Percentiles rank a stretch among this genome's conserved stretches.
Evolutionary conservation across 1,140 invertebrate species (phyloP).

Genomic region (Piezodorus guildinii): DNA sequence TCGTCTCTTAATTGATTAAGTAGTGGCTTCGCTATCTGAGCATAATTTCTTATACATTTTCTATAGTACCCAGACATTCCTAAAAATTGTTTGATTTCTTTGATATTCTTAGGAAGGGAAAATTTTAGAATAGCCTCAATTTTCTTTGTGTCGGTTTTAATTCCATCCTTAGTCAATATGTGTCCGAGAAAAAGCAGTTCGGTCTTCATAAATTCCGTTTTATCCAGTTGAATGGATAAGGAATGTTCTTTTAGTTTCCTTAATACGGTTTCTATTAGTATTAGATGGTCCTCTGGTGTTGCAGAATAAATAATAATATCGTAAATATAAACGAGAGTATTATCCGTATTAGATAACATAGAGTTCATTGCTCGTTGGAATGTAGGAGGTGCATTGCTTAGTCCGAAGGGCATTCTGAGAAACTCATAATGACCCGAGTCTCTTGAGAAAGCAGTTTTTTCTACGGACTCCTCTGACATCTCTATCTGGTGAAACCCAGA

Average conservation of each 20-base stretch:
- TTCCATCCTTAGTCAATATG: too few relatives aligned
- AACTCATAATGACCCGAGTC: conserved; percentile 24
- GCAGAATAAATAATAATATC: conserved; percentile 34
- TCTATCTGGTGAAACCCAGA: conserved; percentile 32
- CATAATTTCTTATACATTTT: too few relatives aligned
- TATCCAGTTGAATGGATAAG: too few relatives aligned
- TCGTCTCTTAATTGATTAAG: conserved; percentile 32
- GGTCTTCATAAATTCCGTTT: too few relatives aligned
- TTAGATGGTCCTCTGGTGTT: conserved; percentile 32
- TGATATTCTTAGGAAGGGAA: conserved; percentile 31
- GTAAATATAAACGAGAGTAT: conserved; percentile 35
- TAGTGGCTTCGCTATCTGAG: conserved; percentile 32
- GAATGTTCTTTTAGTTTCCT: too few relatives aligned
- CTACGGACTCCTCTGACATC: conserved; percentile 19
- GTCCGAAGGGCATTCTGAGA: conserved; percentile 26
- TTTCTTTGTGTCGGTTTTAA: too few relatives aligned
- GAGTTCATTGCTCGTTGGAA: conserved; percentile 32
- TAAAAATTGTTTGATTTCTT: conserved; percentile 36
- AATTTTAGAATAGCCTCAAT: not conserved
- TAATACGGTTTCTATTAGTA: too few relatives aligned
- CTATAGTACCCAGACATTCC: conserved; percentile 36
- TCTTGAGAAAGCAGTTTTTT: conserved; percentile 28
- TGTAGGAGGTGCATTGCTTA: conserved; percentile 22
- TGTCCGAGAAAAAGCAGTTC: too few relatives aligned
- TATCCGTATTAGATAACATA: conserved; percentile 30